Base-by-base conservation (phyloP, 2,797 vertebrate species). In the Orientallactaga sibirica region DNA sequence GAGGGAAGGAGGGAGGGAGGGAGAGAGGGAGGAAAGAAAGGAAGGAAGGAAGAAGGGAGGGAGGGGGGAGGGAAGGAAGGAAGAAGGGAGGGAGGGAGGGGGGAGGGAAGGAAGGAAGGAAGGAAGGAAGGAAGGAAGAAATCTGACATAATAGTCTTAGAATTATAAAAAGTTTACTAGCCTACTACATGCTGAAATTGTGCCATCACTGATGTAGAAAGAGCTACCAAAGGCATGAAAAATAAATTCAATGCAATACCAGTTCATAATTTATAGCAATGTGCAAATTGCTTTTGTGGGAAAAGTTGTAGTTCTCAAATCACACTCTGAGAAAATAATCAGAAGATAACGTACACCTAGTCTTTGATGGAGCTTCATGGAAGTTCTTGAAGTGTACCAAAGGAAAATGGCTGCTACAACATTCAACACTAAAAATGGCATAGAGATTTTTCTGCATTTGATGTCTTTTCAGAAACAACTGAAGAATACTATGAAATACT, bases 271-370 rank as follows among this genome's bases (percentile, higher is more conserved):
- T 43, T 77, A 43, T 22, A 55, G 76, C 86, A 95, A 85, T 74
- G 24, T 67, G 90, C 37, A 89, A 88, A 85, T 0, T 67, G 70
- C 75, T 91, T 92, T 87, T 85, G 61, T 55, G 19, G 88, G 78
- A 86, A 29, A 89, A 58, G 33, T 82, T 37, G 68, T n/a, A 95
- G 76, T 87, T 94, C 82, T 92, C 79, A 95, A 88, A 95, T 88
- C 67, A 91, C 43, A 90, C 11, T 24, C 3, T 48, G n/a, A 25
- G 90, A 94, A 95, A 93, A 82, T n/a, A 58, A 74, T 18, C 43
- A 83, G 4, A 70, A 58, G 22, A 86, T 2, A 88, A 14, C 33
- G 25, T 71, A 48, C 37, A 61, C 15, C 15, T 73, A 64, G 14
- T n/a, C 27, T 91, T 8, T 24, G 74, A 33, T 62, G 2, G 7